Conservation (phyloP, 2,888 invertebrate genomes). For the Patella ulyssiponensis region DNA sequence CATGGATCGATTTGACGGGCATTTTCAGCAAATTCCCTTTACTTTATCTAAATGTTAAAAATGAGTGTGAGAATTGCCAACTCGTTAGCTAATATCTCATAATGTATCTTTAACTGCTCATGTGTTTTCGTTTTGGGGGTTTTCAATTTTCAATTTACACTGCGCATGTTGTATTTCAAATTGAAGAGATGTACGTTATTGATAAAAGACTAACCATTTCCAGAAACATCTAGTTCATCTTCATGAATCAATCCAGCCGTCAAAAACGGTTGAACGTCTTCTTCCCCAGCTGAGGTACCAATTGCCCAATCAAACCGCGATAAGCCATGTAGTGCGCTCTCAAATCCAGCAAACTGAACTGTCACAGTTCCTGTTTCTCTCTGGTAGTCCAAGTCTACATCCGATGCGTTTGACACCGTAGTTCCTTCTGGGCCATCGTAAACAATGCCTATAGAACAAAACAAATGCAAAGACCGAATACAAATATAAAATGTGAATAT, state of each 20-base stretch:
- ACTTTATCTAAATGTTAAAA: too few species aligned
- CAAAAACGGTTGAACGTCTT: slow-evolving; percentile 49
- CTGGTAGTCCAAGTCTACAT: slow-evolving; percentile 46
- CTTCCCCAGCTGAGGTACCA: slow-evolving; percentile 46
- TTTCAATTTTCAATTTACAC: too few species aligned
- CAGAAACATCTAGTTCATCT: slow-evolving; percentile 36
- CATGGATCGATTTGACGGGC: too few species aligned
- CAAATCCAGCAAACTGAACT: slow-evolving; percentile 49
- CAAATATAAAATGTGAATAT: too few species aligned
- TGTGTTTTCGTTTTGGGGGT: too few species aligned
- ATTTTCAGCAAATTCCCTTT: too few species aligned
- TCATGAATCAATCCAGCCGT: slow-evolving; percentile 38
- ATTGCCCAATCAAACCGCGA: slow-evolving; percentile 51
- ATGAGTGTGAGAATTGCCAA: too few species aligned
- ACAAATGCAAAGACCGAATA: too few species aligned
- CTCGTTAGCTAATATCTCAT: too few species aligned
- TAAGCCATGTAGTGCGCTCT: slow-evolving; percentile 50
- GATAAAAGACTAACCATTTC: slow-evolving; percentile 31
- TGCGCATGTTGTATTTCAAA: too few species aligned
- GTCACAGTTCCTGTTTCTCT: slow-evolving; percentile 44
- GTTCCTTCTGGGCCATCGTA: slow-evolving; percentile 39
- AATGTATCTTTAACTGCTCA: too few species aligned
- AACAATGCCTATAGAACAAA: slow-evolving; percentile 31
- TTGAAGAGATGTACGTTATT: too few species aligned
- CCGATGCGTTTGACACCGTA: slow-evolving; percentile 27